Percentiles rank a stretch among this genome's conserved stretches.
Conservation (phyloP, 2,113 vertebrate genomes). For the Puma concolor region DNA sequence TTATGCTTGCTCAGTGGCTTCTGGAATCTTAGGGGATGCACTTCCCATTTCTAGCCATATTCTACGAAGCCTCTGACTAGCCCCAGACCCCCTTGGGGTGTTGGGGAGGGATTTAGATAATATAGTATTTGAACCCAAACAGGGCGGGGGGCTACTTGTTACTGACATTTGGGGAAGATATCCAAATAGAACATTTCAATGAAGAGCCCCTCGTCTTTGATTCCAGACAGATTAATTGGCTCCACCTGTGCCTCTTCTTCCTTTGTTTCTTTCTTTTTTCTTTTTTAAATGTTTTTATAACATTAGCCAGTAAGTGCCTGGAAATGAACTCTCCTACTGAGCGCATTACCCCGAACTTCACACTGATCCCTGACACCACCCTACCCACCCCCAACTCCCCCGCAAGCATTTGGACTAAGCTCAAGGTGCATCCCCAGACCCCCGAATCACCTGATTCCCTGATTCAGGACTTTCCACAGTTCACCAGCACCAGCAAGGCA, state of each 20-base stretch:
- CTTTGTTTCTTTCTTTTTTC: not conserved
- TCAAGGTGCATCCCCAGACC: not conserved
- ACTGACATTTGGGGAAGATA: not conserved
- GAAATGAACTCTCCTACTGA: not conserved
- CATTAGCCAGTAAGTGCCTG: not conserved
- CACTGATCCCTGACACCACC: not conserved
- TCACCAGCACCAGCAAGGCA: not conserved
- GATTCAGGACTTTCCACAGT: constrained; percentile 25
- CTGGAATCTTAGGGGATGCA: not conserved
- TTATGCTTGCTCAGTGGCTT: not conserved
- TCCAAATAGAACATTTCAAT: not conserved
- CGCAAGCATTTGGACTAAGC: not conserved
- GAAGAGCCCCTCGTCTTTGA: not conserved
- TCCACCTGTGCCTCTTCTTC: not conserved
- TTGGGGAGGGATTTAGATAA: not conserved
- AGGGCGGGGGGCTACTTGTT: not conserved
- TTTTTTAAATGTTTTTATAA: not conserved
- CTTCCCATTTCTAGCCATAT: not conserved
- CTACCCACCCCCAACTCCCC: not conserved
- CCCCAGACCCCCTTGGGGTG: no score
- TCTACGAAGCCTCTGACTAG: not conserved
- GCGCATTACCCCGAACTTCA: not conserved
- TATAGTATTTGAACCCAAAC: not conserved
- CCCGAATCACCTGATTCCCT: not conserved
- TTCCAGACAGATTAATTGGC: not conserved